phyloP scores from a whole-genome alignment of 2,797 vertebrate species.

The Gadopsis bispinosus region DNA sequence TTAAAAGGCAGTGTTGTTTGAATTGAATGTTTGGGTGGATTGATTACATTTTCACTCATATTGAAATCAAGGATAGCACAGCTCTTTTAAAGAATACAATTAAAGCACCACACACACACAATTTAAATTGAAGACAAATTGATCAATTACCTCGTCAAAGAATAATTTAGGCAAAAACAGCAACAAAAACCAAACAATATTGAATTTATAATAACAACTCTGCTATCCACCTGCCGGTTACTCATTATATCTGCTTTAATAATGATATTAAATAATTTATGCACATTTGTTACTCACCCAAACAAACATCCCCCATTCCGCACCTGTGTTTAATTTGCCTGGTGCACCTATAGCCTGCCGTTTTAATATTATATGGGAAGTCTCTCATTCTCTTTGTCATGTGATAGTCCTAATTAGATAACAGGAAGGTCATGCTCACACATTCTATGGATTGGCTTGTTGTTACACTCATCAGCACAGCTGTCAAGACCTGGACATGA shows the following conservation, averaged over 20 bases:
- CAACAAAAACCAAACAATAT: too few relatives aligned
- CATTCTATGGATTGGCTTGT: background rate
- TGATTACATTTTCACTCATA: too few relatives aligned
- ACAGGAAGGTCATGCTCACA: background rate
- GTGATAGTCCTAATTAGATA: background rate
- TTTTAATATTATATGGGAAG: background rate
- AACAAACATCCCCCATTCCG: background rate
- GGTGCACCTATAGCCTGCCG: background rate
- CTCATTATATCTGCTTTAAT: too few relatives aligned
- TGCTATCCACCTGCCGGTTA: background rate
- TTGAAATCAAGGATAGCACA: too few relatives aligned
- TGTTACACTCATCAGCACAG: constrained; percentile 2
- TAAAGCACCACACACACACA: too few relatives aligned
- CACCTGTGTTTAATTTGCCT: background rate
- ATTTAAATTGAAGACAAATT: too few relatives aligned
- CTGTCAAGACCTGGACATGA: background rate
- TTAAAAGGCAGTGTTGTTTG: too few relatives aligned
- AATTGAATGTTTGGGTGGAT: too few relatives aligned
- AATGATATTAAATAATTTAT: background rate
- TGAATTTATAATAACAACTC: background rate
- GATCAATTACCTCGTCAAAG: too few relatives aligned
- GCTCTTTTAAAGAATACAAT: too few relatives aligned
- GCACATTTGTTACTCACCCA: background rate
- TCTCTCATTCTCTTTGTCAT: background rate
- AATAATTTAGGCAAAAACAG: too few relatives aligned